These are phyloP conservation scores for Fregetta grallaria DNA, from an alignment of 2,113 vertebrate genomes.

Conservation along the genomic window DNA sequence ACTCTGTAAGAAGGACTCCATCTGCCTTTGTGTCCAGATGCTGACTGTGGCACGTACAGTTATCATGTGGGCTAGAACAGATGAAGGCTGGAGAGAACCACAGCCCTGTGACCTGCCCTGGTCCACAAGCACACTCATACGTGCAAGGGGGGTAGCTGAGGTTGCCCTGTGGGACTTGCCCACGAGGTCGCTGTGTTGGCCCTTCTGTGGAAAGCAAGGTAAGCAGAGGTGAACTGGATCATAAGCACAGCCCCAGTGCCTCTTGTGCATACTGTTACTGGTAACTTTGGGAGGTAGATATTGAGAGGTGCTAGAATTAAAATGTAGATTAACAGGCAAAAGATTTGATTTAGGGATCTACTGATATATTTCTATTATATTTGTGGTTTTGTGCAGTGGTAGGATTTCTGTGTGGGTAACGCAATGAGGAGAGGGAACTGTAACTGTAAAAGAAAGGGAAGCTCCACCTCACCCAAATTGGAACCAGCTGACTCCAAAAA, in stretches of 20 bases:
- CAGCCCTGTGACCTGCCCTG: background rate
- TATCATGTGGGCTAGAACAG: background rate
- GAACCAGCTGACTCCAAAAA: constrained; percentile 26
- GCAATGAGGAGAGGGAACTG: background rate
- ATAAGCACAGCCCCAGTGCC: background rate
- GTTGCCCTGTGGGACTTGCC: background rate
- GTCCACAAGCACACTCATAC: background rate
- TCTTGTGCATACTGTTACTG: background rate
- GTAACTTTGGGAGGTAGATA: background rate
- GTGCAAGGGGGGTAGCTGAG: background rate
- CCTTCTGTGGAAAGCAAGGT: background rate
- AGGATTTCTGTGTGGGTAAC: background rate
- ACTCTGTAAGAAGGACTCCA: background rate
- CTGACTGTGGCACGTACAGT: background rate
- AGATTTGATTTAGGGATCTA: background rate
- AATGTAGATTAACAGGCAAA: background rate
- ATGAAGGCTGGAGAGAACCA: background rate
- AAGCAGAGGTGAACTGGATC: background rate
- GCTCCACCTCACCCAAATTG: constrained; percentile 1
- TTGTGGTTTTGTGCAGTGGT: background rate
- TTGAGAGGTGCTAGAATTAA: background rate
- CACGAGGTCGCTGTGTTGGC: accelerated
- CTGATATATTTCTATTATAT: background rate
- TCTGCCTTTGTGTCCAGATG: background rate
- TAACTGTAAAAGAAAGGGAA: background rate